These are phyloP conservation scores for Thunnus albacares DNA, from an alignment of 2,797 vertebrate genomes.

Conservation along the genomic window DNA sequence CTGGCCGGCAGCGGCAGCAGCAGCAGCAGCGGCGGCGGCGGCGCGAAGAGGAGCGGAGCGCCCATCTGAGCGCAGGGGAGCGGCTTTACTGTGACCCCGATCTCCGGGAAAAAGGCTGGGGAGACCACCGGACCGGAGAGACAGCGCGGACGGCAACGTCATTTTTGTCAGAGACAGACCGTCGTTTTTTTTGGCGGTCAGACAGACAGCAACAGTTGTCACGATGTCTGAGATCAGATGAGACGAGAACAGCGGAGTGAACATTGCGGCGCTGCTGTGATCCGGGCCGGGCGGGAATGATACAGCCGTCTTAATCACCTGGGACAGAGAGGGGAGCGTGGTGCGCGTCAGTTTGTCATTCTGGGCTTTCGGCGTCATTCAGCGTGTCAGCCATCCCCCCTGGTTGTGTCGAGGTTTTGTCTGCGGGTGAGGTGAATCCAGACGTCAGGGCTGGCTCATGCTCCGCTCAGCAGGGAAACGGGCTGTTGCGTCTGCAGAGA, in stretches of 20 bases:
- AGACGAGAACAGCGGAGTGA: constrained; percentile 65
- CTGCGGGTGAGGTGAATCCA: constrained; percentile 72
- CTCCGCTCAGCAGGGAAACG: constrained; percentile 79
- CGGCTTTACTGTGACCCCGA: constrained; percentile 80
- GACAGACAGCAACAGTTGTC: constrained; percentile 83
- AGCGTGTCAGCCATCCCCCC: constrained; percentile 22
- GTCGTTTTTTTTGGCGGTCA: constrained; percentile 42
- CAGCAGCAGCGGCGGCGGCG: constrained; percentile 41
- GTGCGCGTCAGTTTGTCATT: constrained; percentile 48
- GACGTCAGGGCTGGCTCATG: constrained; percentile 80
- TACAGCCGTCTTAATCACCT: constrained; percentile 51
- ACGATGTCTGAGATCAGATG: constrained; percentile 80
- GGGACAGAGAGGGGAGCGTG: constrained; percentile 51
- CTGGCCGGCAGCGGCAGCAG: constrained; percentile 70
- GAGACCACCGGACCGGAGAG: constrained; percentile 52
- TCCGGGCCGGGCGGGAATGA: constrained; percentile 56
- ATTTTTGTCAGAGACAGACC: constrained; percentile 45
- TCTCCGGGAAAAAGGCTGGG: constrained; percentile 54
- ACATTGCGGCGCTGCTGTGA: constrained; percentile 71
- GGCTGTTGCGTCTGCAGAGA: constrained; percentile 82
- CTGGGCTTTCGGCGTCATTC: constrained; percentile 61
- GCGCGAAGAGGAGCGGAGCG: constrained; percentile 60
- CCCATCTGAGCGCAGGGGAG: constrained; percentile 75
- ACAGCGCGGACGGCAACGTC: constrained; percentile 46
- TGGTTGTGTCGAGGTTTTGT: constrained; percentile 43